Evolutionary conservation across 1,140 invertebrate genomes (phyloP), one percentile per base, ranked within the genome.

Genomic region (Listronotus oregonensis): DNA sequence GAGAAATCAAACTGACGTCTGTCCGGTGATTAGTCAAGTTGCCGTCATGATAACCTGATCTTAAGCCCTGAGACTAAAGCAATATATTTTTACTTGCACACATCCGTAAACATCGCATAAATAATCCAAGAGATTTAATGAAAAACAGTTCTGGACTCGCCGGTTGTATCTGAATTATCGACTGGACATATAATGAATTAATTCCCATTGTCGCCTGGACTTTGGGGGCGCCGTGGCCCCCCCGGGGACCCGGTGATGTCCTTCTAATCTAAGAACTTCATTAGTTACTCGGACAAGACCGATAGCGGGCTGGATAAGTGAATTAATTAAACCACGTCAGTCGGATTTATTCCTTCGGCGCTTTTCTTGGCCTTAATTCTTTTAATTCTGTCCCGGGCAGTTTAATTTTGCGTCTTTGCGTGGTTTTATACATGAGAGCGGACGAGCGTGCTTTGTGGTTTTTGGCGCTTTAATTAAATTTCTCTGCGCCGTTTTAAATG

Each of bases 201-300:
- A 70, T 70, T 69, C 64, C 64, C 64, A 70, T 70, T 70, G 68
- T 69, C 68, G 59, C 68, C 64, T 14, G 44, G 66, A 58, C 37
- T 37, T 12, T 32, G 54, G 49, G 43, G 64, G n/a, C 17, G 10
- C 37, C 6, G 47, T 39, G 34, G 15, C 12, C 59, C 44, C 57
- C 43, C 44, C 12, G 42, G 44, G 54, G 40, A 46, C 18, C 21
- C n/a, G 32, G 27, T 40, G 54, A 49, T 39, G 64, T 66, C 61
- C 56, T 59, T 63, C 64, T 70, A 70, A 70, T 70, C 64, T 66
- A 64, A 70, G 64, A 65, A 70, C 64, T 70, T 70, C 68, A 70
- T 70, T 70, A 70, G 68, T 70, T 64, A 70, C 64, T 12, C 47
- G 68, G 50, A 70, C 64, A 70, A 66, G 68, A 70, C 64, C 68